Evolutionary conservation across 2,113 vertebrate genomes (phyloP).

Genomic region (Oenanthe melanoleuca): DNA sequence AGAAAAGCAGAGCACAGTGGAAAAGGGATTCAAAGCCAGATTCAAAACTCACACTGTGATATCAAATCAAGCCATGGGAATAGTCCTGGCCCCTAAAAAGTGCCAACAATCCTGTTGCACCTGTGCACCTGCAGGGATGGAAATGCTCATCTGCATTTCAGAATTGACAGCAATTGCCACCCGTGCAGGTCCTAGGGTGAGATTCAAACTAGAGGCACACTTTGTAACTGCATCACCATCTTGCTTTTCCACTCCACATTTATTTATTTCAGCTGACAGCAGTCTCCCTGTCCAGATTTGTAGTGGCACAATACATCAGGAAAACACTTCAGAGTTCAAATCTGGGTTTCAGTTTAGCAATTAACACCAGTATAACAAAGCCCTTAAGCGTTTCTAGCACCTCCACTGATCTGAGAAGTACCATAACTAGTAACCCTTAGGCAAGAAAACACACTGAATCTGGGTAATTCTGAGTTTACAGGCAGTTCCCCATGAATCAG

Average conservation of each 20-base stretch:
- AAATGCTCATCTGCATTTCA: not conserved
- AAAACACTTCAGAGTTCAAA: slow-evolving; percentile 26
- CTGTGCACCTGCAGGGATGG: not conserved
- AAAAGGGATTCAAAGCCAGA: not conserved
- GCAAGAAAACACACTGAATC: not conserved
- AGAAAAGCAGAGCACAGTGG: not conserved
- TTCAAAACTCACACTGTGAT: not conserved
- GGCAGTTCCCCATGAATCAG: not conserved
- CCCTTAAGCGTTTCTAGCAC: slow-evolving; percentile 26
- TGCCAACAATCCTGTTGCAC: too few relatives aligned
- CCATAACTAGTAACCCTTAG: not conserved
- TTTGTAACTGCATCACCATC: not conserved
- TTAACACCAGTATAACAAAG: not conserved
- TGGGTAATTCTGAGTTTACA: not conserved
- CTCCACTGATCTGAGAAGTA: slow-evolving; percentile 13
- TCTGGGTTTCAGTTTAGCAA: not conserved
- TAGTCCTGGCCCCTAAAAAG: not conserved
- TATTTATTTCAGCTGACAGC: slow-evolving; percentile 26
- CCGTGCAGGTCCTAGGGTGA: not conserved
- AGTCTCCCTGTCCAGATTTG: not conserved
- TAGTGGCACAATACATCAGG: not conserved
- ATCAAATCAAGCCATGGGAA: not conserved
- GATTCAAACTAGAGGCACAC: not conserved
- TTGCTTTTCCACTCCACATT: not conserved
- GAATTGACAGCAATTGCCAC: slow-evolving; percentile 8